Conservation (phyloP, 2,797 vertebrate genomes). For the Pachyuromys duprasi region DNA sequence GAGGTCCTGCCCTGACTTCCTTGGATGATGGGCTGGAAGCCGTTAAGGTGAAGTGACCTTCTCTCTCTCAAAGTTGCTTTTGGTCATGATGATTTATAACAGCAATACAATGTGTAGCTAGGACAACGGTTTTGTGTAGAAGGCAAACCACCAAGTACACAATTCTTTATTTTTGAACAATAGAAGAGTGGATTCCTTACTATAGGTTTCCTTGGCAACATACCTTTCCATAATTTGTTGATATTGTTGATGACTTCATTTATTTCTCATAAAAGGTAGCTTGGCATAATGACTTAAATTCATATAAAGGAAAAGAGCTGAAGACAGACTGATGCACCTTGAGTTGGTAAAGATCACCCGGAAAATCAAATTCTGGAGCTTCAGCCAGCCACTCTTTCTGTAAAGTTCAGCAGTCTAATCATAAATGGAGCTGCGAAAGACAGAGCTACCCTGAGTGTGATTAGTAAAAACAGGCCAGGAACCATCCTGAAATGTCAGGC, state of each 20-base stretch:
- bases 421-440: conserved; percentile 50
- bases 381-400: conserved; percentile 5
- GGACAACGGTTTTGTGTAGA: not conserved
- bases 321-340: not conserved
- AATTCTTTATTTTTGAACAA: not conserved
- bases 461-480: conserved; percentile 61
- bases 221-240: conserved; percentile 6
- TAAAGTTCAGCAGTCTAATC: conserved; percentile 47
- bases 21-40: not conserved
- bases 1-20: not conserved
- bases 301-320: not conserved
- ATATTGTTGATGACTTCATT: conserved; percentile 17
- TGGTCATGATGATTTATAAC: too few species aligned
- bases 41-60: not conserved
- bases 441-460: conserved; percentile 33
- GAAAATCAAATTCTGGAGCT: conserved; percentile 53
- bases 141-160: not conserved
- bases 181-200: not conserved
- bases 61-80: not conserved
- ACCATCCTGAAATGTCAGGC: conserved; percentile 61
- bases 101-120: too few species aligned
- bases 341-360: conserved; percentile 29
- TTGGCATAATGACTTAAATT: not conserved
- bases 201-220: not conserved
- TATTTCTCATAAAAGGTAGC: not conserved